Evolutionary conservation across 2,797 vertebrate species (phyloP), one percentile per base, ranked within the genome.

Genomic region (Gallinago nigripennis): DNA sequence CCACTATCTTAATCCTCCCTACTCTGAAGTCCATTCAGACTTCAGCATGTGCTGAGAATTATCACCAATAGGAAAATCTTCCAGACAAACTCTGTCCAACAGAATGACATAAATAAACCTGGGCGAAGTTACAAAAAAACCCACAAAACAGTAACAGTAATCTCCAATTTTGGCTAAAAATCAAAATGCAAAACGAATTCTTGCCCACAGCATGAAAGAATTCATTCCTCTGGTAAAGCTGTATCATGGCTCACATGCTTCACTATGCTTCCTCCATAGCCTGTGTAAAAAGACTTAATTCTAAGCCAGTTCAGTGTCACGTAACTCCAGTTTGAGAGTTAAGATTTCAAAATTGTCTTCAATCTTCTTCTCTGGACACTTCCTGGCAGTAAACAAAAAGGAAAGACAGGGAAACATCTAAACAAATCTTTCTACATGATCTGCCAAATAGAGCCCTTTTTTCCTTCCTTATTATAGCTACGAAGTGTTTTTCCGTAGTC

Each of bases 131-230:
- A 6, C 25, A 24, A 89, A 50, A 41, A 2, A 25, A 14, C 12
- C 39, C 39, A 19, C 14, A 28, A 8, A n/a, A 3, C 6, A 83
- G 0, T 20, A 66, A 80, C 1, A 30, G 6, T 4, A 3, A 54
- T 18, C 15, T 56, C 27, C 28, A 53, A 41, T 30, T 88, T 12
- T 48, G 51, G 70, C 43, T 73, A 30, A n/a, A 82, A 83, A 25
- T 12, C 3, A 56, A 84, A 50, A 37, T 33, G 25, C 28, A 50
- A 78, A 90, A 28, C 17, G 20, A 60, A 30, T 17, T n/a, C 11
- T 41, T 77, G 75, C 17, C 27, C 18, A 10, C 25, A 37, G 45
- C 50, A 41, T 13, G 14, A 33, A 68, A 51, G 7, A 13, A 24
- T 14, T 69, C 23, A 23, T 21, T 46, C 45, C 17, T 84, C 20